Base-by-base conservation (phyloP, 2,797 vertebrate species). In the Cetoscarus ocellatus region DNA sequence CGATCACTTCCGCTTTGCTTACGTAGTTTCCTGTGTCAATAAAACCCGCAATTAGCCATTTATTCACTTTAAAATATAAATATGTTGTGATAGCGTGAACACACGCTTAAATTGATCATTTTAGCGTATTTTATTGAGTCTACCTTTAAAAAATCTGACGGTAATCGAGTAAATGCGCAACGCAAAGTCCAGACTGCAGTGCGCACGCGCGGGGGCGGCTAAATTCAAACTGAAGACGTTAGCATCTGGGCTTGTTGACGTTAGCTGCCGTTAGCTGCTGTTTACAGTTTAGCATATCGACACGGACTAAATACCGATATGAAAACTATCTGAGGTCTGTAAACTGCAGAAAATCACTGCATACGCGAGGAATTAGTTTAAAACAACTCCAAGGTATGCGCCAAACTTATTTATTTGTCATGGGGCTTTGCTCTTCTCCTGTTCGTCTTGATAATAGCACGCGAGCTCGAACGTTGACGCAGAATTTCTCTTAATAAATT, bases 141-240 rank as follows among this genome's bases (percentile, higher is more conserved):
- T 36, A 45, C 0, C 39, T 12, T 11, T 1, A 15, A 0, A 0
- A 1, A 61, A 71, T 64, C n/a, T n/a, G n/a, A n/a, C n/a, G n/a
- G 4, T 52, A 70, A 0, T 7, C n/a, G 1, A 8, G 3, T 12
- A 60, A 39, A 8, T 0, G 13, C 52, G 1, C 34, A 10, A 57
- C 12, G 0, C 2, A 10, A 1, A 36, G 0, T 0, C 0, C 3
- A 7, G 5, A 7, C 5, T 6, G 0, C 0, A 85, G 0, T 75
- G 86, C 93, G 91, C 93, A 91, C 80, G 93, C 86, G 84, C 10
- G 55, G 3, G 36, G 88, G 93, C 93, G 93, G 92, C 79, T 82
- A 91, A 94, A 94, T 94, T 94, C 92, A 93, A 94, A 76, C 75
- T 70, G 0, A 19, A 68, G 67, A 76, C 86, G 85, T 90, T 86